Percentiles rank a stretch among this genome's conserved stretches.
phyloP scores from a whole-genome alignment of 1,140 invertebrate species.

The Drosophila prosaltans region DNA sequence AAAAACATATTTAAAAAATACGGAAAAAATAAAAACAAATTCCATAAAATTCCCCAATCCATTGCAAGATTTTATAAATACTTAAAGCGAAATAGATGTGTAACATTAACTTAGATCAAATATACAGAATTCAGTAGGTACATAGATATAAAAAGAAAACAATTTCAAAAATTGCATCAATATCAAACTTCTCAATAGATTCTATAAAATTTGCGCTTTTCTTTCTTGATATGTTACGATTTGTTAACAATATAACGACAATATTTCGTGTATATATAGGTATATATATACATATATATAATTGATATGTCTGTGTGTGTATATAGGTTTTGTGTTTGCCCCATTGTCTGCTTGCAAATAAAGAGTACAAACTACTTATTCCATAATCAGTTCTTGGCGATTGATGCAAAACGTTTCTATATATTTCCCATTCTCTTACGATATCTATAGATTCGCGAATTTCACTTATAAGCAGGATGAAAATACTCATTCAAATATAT shows the following conservation, averaged over 20 bases:
- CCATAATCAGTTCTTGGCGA: constrained; percentile 82
- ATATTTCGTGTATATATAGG: constrained; percentile 34
- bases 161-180: constrained; percentile 72
- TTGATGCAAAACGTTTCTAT: constrained; percentile 71
- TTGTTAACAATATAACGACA: constrained; percentile 57
- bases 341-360: constrained; percentile 56
- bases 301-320: constrained; percentile 53
- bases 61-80: constrained; percentile 16
- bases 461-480: constrained; percentile 2
- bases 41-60: neutral
- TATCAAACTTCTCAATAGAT: constrained; percentile 59
- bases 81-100: constrained; percentile 35
- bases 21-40: neutral
- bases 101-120: constrained; percentile 64
- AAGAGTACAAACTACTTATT: constrained; percentile 83
- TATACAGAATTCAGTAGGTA: constrained; percentile 72
- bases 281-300: constrained; percentile 35
- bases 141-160: constrained; percentile 64
- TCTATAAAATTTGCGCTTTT: constrained; percentile 59
- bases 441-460: constrained; percentile 27
- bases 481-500: neutral
- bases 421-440: constrained; percentile 24
- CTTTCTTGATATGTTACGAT: constrained; percentile 71
- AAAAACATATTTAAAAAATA: neutral
- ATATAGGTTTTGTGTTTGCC: constrained; percentile 43